Percentiles rank a stretch among this genome's conserved stretches.
These are phyloP conservation scores for Takifugu bimaculatus DNA, from an alignment of 2,113 vertebrate species.

Conservation along the genomic window DNA sequence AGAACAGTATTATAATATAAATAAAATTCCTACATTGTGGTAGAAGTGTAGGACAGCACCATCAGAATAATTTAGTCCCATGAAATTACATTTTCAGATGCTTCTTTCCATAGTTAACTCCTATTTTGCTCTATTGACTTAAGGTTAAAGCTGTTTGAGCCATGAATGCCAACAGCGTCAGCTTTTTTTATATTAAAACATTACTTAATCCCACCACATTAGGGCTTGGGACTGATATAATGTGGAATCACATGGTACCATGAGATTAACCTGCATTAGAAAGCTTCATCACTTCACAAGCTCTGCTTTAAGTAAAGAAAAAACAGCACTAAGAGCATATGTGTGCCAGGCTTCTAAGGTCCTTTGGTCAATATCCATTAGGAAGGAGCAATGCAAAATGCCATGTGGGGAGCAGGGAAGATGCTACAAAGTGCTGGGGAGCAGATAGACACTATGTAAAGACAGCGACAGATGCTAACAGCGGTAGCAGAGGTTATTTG, in stretches of 20 bases:
- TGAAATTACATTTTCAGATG: no score
- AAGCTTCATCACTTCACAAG: neutral
- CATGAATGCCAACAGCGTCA: no score
- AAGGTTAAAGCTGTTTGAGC: no score
- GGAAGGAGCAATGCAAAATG: slow-evolving; percentile 22
- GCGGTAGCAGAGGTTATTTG: neutral
- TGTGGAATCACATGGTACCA: neutral
- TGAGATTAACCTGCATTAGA: slow-evolving; percentile 33
- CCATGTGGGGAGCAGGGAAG: slow-evolving; percentile 6
- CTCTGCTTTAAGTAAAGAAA: slow-evolving; percentile 1
- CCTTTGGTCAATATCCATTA: slow-evolving; percentile 61
- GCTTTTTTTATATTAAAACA: neutral
- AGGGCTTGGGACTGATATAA: neutral
- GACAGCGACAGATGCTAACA: neutral
- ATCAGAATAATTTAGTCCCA: no score
- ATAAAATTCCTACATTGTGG: no score
- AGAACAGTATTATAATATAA: no score
- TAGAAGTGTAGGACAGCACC: no score
- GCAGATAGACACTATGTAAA: slow-evolving; percentile 1
- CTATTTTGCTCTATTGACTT: no score
- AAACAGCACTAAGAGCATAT: slow-evolving; percentile 1
- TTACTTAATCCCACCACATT: slow-evolving; percentile 4
- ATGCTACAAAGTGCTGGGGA: slow-evolving; percentile 6
- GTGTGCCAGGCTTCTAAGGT: slow-evolving; percentile 11
- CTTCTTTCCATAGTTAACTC: no score